Percentiles rank a stretch among this genome's conserved stretches.
These are phyloP conservation scores for Gorsachius magnificus DNA, from an alignment of 2,797 vertebrate genomes.

Conservation along the genomic window DNA sequence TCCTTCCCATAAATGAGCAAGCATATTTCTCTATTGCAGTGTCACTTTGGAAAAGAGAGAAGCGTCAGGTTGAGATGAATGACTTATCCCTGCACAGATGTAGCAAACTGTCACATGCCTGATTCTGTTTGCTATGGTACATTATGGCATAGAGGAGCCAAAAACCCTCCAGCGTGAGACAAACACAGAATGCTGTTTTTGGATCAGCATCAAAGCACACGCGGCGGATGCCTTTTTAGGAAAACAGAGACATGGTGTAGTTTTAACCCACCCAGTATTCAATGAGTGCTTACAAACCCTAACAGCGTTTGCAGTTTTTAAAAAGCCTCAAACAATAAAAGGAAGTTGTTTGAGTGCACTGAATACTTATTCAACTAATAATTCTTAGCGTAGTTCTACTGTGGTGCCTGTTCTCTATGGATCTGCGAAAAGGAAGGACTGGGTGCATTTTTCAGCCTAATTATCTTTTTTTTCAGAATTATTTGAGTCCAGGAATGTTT, in stretches of 20 bases:
- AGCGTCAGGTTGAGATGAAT: conserved; percentile 48
- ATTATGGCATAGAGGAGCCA: conserved; percentile 35
- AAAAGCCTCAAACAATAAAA: conserved; percentile 20
- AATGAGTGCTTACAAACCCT: conserved; percentile 10
- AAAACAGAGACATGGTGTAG: conserved; percentile 4
- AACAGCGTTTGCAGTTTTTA: background rate
- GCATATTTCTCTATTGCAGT: conserved; percentile 37
- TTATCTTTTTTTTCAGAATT: background rate
- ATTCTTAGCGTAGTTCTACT: background rate
- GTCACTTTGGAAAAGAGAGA: conserved; percentile 49
- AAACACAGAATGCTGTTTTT: conserved; percentile 9
- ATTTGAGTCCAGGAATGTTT: background rate
- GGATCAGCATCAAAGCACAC: background rate
- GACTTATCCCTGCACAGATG: background rate
- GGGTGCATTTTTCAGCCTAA: background rate
- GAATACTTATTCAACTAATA: conserved; percentile 16
- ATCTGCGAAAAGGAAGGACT: background rate
- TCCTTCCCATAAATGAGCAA: conserved; percentile 30
- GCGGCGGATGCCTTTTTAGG: background rate
- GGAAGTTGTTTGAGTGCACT: background rate
- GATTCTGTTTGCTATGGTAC: conserved; percentile 26
- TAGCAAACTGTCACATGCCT: conserved; percentile 12
- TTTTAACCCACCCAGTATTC: conserved; percentile 21
- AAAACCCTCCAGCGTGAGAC: conserved; percentile 34
- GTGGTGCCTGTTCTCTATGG: background rate